These are phyloP conservation scores for Drosophila antonietae DNA, from an alignment of 2,888 invertebrate species.

Conservation along the genomic window DNA sequence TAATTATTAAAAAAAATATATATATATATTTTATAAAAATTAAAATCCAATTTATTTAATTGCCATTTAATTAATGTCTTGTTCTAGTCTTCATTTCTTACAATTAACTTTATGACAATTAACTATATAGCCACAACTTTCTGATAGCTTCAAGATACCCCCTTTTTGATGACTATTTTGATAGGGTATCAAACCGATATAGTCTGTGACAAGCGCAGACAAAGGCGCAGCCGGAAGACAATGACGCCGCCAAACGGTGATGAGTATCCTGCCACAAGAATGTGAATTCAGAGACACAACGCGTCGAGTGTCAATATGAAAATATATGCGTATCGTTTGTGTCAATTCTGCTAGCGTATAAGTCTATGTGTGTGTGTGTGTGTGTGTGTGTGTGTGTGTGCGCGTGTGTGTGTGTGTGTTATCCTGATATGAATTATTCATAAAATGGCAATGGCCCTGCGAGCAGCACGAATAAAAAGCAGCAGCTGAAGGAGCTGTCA, in stretches of 20 bases:
- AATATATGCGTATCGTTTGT: constrained; percentile 66
- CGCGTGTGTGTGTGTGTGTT: constrained; percentile 24
- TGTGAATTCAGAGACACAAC: constrained; percentile 43
- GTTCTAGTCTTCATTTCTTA: no score
- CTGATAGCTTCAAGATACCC: neutral
- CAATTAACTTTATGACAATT: neutral
- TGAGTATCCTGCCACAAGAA: constrained; percentile 61
- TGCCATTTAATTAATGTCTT: no score
- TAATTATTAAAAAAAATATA: no score
- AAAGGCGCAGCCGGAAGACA: constrained; percentile 58
- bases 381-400: constrained; percentile 24
- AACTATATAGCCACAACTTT: neutral
- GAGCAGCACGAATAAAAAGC: constrained; percentile 45
- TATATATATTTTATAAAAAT: no score
- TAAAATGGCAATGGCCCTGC: constrained; percentile 75
- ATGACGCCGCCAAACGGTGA: constrained; percentile 64
- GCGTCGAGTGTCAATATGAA: constrained; percentile 72
- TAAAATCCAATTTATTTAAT: no score
- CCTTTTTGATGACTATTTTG: no score
- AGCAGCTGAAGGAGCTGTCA: constrained; percentile 46
- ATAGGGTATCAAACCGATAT: constrained; percentile 20
- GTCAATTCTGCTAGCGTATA: constrained; percentile 19
- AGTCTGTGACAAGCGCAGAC: constrained; percentile 51
- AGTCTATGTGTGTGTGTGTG: constrained; percentile 5
- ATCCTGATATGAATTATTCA: constrained; percentile 74